A percentile compares a stretch with the other conserved stretches of the same genome.
Evolutionary conservation across 2,888 invertebrate species (phyloP).

Genomic region (Aphrophora alni): DNA sequence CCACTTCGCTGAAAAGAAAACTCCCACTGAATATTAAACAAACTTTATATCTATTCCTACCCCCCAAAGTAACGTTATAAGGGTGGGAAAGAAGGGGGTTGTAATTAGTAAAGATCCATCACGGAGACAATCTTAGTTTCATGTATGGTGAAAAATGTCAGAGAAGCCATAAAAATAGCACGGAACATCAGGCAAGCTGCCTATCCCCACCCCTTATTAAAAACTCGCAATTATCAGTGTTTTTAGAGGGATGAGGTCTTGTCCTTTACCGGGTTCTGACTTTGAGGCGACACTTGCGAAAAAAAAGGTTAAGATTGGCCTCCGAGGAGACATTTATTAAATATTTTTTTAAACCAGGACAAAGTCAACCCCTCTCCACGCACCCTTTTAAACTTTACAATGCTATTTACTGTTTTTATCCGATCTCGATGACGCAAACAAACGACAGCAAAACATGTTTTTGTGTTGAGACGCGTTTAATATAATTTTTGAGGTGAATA

Average conservation of each 20-base stretch:
- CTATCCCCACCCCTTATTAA: constrained; percentile 40
- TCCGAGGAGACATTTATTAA: constrained; percentile 54
- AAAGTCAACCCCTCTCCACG: not conserved
- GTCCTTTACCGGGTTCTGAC: constrained; percentile 40
- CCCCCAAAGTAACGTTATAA: not conserved
- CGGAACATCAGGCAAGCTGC: constrained; percentile 44
- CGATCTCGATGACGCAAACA: not conserved
- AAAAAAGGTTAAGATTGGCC: constrained; percentile 55
- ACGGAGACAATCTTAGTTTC: constrained; percentile 24
- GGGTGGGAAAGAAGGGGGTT: not conserved
- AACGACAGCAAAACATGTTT: not conserved
- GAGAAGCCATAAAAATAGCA: constrained; percentile 49
- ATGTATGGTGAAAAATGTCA: constrained; percentile 49
- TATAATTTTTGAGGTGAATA: not conserved
- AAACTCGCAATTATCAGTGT: constrained; percentile 43
- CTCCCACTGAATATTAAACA: too few species aligned
- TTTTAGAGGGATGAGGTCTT: constrained; percentile 30
- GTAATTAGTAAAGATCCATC: constrained; percentile 12
- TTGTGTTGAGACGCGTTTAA: not conserved
- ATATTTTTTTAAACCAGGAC: constrained; percentile 46
- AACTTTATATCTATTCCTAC: too few species aligned
- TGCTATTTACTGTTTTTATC: not conserved
- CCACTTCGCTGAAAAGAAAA: too few species aligned
- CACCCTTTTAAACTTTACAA: not conserved
- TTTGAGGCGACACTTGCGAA: constrained; percentile 39